Base-by-base conservation (phyloP, 1,140 invertebrate genomes). In the Aphis gossypii region DNA sequence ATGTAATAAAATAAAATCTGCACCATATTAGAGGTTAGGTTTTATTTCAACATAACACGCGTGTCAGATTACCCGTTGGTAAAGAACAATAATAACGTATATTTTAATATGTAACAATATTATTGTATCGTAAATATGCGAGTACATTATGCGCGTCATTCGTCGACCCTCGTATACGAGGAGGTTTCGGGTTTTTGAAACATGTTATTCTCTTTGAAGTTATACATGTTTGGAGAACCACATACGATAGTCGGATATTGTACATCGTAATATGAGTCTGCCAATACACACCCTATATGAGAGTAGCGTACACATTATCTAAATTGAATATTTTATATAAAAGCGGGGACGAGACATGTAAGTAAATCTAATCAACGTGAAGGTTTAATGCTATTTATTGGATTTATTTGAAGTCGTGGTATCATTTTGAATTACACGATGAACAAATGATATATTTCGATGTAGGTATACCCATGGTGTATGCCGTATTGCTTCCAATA, bases 261-360 rank as follows among this genome's bases (percentile, higher is more conserved):
- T 76, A 25, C 41, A 56, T 41, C 35, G 23, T 41, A 38, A 56
- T 35, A 54, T 38, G n/a, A 38, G 48, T 89, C 20, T 23, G 35
- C 88, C 88, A 54, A 56, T 76, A 76, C 35, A 35, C 87, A 44
- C 87, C n/a, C 48, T 54, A 38, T 54, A 35, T 54, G 3, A 5
- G 2, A n/a, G 30, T 18, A 35, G n/a, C 46, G 30, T 51, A 88
- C 86, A 38, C 88, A 89, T 89, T 89, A 89, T 89, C 88, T 38
- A 89, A 89, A 89, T 89, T 89, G 51, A 89, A 89, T 89, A 56
- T 89, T 89, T 56, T 41, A 56, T 30, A 41, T 41, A 89, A 54
- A 41, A 56, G 88, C 14, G 38, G 8, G 3, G 20, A 89, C 51
- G 51, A 56, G 51, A 56, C 56, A 30, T 38, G 48, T 56, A 54